Base-by-base conservation (phyloP, 2,113 vertebrate genomes). In the Oryzias curvinotus region DNA sequence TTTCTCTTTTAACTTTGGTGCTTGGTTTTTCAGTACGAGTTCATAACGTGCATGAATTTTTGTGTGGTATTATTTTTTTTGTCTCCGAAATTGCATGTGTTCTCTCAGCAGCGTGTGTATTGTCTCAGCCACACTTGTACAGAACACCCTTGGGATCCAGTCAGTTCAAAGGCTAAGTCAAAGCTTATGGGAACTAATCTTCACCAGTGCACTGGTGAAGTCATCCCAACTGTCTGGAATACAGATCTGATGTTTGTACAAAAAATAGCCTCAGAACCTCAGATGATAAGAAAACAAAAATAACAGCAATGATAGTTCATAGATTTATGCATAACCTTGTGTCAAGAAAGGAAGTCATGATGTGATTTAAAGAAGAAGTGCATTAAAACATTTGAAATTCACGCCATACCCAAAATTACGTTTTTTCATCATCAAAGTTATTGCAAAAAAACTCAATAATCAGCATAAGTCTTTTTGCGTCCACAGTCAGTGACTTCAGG, bases 161-260 rank as follows among this genome's bases (percentile, higher is more conserved):
- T 23, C 44, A 47, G 80, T 77, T 86, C 77, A 14, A 43, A 73
- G 83, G 84, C 78, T 73, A 84, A 82, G 88, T 85, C 86, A 87
- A 88, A 89, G 88, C 79, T 80, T 89, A 65, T 90, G 87, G 88
- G 86, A 91, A 88, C 72, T 82, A 44, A 76, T 85, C 71, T 77
- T 73, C 56, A 84, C 53, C 69, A 81, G 69, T 66, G 71, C 43
- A 61, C 73, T 84, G 80, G 42, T 23, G 63, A 36, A 71, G 70
- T 80, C 82, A 74, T 73, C 58, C 62, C 17, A 17, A 74, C 53
- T 65, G 53, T 75, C 54, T 61, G 57, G 13, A 47, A 60, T 26
- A 16, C n/a, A 70, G 63, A 65, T 69, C 17, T 62, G 58, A 67
- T 75, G 68, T 70, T 77, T 66, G n/a, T 43, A 50, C 75, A 47